These are phyloP conservation scores for Camponotus vicinus DNA, from an alignment of 1,140 invertebrate genomes.

Conservation along the genomic window DNA sequence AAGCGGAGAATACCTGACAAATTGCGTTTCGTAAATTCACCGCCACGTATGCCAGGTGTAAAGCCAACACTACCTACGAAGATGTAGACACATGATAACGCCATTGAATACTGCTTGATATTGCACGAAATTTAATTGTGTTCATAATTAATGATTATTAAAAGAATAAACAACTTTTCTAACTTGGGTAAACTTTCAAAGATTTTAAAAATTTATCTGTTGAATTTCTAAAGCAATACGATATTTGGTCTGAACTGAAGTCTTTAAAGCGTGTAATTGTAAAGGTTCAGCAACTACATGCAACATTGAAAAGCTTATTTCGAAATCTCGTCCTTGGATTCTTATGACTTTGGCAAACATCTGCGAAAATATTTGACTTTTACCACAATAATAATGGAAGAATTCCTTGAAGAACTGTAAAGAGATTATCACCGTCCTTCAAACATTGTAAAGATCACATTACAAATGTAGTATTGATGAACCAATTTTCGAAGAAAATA, in stretches of 20 bases:
- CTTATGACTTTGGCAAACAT: conserved; percentile 76
- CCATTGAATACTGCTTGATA: neutral
- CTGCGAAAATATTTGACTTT: conserved; percentile 66
- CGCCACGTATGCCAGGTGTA: neutral
- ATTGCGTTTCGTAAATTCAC: conserved; percentile 44
- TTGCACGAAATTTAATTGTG: neutral
- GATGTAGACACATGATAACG: neutral
- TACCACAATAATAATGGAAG: conserved; percentile 44
- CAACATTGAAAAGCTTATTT: conserved; percentile 64
- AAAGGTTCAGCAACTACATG: neutral
- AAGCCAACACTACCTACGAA: conserved; percentile 3
- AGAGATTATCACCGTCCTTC: conserved; percentile 14
- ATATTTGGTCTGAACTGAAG: neutral
- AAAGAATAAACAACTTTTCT: neutral
- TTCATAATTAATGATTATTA: neutral
- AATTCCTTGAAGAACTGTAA: conserved; percentile 47
- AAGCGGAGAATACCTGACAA: conserved; percentile 12
- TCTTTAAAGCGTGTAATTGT: conserved; percentile 34
- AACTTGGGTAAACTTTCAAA: neutral
- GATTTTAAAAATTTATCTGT: neutral
- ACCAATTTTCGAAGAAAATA: neutral
- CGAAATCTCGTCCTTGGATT: conserved; percentile 61
- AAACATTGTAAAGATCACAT: neutral
- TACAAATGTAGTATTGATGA: too few relatives aligned
- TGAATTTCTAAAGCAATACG: neutral